Evolutionary conservation across 1,140 invertebrate genomes (phyloP).

Genomic region (Lethrus apterus): DNA sequence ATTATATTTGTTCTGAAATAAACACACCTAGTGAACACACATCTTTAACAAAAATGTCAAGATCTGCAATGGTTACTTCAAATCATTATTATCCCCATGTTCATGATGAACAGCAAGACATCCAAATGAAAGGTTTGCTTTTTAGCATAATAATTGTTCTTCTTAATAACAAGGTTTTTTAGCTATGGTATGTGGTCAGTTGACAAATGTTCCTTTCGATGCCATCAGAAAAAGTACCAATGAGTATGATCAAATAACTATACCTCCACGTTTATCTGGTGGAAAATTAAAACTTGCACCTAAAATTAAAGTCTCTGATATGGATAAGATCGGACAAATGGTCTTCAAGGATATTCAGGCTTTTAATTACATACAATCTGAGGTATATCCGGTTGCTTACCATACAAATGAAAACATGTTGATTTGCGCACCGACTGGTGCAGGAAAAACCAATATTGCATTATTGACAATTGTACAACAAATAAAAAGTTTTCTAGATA

Average conservation of each 20-base stretch:
- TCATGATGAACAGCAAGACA: conserved; percentile 19
- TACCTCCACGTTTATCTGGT: conserved; percentile 65
- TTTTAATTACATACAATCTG: conserved; percentile 91
- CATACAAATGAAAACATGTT: conserved; percentile 95
- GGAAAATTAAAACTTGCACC: conserved; percentile 55
- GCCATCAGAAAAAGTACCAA: conserved; percentile 62
- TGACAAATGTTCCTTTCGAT: conserved; percentile 71
- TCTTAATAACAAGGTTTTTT: too few species aligned
- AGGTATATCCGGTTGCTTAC: conserved; percentile 93
- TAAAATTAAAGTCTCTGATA: conserved; percentile 58
- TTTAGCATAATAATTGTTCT: too few species aligned
- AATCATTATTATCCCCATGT: conserved; percentile 38
- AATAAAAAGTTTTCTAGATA: conserved; percentile 75
- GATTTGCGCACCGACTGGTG: conserved; percentile 92
- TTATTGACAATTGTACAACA: conserved; percentile 87
- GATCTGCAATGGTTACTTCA: conserved; percentile 30
- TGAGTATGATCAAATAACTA: conserved; percentile 79
- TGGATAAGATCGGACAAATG: conserved; percentile 80
- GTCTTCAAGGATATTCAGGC: conserved; percentile 81
- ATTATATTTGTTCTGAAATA: not conserved
- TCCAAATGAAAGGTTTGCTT: conserved; percentile 19
- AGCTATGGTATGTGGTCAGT: conserved; percentile 69
- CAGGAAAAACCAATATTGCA: conserved; percentile 98
- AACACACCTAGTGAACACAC: conserved; percentile 12
- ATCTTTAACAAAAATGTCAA: conserved; percentile 14